These are phyloP conservation scores for Erannis defoliaria DNA, from an alignment of 2,888 invertebrate species.

Conservation along the genomic window DNA sequence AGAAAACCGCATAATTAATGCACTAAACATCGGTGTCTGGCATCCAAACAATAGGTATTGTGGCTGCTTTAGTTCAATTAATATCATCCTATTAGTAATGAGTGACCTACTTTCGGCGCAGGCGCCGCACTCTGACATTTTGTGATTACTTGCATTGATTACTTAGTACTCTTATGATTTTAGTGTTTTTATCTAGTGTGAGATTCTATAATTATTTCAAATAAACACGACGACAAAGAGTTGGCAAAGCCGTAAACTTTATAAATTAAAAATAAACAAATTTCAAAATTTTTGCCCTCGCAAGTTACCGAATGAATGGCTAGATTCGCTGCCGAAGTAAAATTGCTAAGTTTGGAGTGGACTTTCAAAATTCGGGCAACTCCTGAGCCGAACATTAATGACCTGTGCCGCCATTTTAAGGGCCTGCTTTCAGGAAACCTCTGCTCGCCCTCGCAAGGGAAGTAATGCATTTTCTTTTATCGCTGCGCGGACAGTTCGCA, in stretches of 20 bases:
- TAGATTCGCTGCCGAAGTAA: slow-evolving; percentile 18
- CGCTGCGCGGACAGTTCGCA: slow-evolving; percentile 80
- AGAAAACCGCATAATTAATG: slow-evolving; percentile 36
- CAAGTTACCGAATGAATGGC: slow-evolving; percentile 22
- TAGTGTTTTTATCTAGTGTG: background rate
- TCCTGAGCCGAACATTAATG: slow-evolving; percentile 76
- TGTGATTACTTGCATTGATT: background rate
- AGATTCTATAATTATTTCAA: background rate
- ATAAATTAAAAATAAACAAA: slow-evolving; percentile 26
- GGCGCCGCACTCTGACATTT: slow-evolving; percentile 1
- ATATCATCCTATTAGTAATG: slow-evolving; percentile 10
- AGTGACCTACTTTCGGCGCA: slow-evolving; percentile 26
- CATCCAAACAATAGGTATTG: slow-evolving; percentile 31
- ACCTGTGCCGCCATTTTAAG: slow-evolving; percentile 77
- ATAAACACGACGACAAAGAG: background rate
- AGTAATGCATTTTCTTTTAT: slow-evolving; percentile 86
- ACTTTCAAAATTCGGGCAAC: slow-evolving; percentile 75
- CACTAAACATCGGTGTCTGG: slow-evolving; percentile 27
- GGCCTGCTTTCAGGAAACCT: slow-evolving; percentile 77
- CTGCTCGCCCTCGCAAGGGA: slow-evolving; percentile 70
- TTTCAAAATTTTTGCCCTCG: slow-evolving; percentile 21
- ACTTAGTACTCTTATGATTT: background rate
- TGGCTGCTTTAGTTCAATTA: slow-evolving; percentile 32
- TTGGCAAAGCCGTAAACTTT: background rate
- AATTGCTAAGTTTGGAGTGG: slow-evolving; percentile 72